These are phyloP conservation scores for Karalla daura DNA, from an alignment of 2,797 vertebrate species.

Conservation along the genomic window DNA sequence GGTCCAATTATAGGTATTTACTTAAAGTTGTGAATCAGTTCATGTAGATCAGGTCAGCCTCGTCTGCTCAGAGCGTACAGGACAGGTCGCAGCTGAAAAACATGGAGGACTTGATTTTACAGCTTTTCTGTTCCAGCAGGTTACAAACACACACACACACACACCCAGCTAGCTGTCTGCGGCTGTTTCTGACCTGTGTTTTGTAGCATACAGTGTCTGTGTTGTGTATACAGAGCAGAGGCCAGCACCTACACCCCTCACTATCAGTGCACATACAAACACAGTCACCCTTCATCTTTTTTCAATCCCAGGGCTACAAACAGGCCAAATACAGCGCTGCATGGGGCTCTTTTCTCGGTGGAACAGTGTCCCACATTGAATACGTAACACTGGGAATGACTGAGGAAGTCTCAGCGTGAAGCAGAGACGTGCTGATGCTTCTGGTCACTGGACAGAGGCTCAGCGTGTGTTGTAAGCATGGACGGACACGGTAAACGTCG, in stretches of 20 bases:
- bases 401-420: slow-evolving; percentile 5
- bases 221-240: slow-evolving; percentile 65
- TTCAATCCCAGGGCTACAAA: slow-evolving; percentile 19
- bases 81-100: not conserved
- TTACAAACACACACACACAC: not conserved
- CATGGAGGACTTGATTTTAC: not conserved
- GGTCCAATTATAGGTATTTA: too few species aligned
- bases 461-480: too few species aligned
- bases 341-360: too few species aligned
- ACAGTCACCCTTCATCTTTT: not conserved
- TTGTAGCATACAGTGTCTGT: slow-evolving; percentile 49
- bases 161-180: not conserved
- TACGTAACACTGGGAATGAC: too few species aligned
- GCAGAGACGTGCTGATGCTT: slow-evolving; percentile 1
- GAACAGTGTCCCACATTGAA: too few species aligned
- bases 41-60: not conserved
- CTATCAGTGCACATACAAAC: not conserved
- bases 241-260: slow-evolving; percentile 23
- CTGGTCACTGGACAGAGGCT: too few species aligned
- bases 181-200: slow-evolving; percentile 31
- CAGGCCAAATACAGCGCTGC: too few species aligned
- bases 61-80: not conserved
- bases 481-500: too few species aligned
- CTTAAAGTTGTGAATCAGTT: not conserved
- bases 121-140: not conserved